Base-by-base conservation (phyloP, 2,113 vertebrate genomes). In the Micronycteris hirsuta region DNA sequence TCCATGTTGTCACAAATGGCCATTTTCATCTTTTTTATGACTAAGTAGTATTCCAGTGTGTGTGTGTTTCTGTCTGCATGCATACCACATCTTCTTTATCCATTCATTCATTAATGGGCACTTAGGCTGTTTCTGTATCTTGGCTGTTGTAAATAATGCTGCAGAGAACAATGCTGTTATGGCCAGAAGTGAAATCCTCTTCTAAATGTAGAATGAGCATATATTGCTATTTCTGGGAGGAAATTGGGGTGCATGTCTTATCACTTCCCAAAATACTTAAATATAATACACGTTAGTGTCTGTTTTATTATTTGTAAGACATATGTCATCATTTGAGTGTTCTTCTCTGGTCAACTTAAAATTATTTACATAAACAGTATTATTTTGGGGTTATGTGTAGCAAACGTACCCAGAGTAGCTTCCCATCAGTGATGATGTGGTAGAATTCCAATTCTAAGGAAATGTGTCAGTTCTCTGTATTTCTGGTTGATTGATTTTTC, bases 301-400 rank as follows among this genome's bases (percentile, higher is more conserved):
- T 82, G 65, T 38, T 78, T 89, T 93, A 31, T 24, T 91, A 61
- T 90, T 87, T 83, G 4, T 81, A 54, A 82, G 28, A 70, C 10
- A 0, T 43, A 22, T 16, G 38, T 47, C 7, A 0, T 33, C 28
- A 85, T 20, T 63, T 81, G 15, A 90, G 13, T 77, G n/a, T 54
- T 78, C 38, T 52, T 94, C 54, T 94, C 31, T 85, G 89, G 54
- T 83, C 36, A 45, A 47, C 73, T 43, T 92, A 52, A 92, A 93
- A 82, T 89, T 77, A 81, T 73, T 19, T 84, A 49, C 43, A 80
- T 54, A 58, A 19, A 58, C 16, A 85, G 6, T 76, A 76, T 93
- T 95, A 73, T 82, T 82, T 86, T 67, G 2, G 43, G 22, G 33
- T 61, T 84, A 33, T 89, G 63, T 94, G 10, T 43, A 22, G 28